Evolutionary conservation across 2,113 vertebrate genomes (phyloP).

Genomic region (Bambusicola thoracicus): DNA sequence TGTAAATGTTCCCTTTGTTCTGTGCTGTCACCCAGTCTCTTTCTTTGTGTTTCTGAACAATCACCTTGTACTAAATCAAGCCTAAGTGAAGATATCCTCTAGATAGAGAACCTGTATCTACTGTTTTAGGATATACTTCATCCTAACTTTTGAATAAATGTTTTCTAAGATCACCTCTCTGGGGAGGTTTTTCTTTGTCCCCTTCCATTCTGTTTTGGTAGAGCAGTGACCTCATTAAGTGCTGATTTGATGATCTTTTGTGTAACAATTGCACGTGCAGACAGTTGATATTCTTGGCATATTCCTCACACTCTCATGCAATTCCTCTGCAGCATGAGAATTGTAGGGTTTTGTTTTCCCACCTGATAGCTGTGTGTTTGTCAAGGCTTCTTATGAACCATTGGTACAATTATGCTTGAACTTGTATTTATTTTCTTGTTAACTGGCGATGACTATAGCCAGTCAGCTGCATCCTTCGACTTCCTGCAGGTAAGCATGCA

Average conservation of each 20-base stretch:
- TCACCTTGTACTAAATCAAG: neutral
- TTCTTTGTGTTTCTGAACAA: neutral
- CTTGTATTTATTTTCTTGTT: neutral
- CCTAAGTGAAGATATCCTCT: fast-evolving
- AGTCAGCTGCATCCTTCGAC: neutral
- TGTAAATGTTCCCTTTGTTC: neutral
- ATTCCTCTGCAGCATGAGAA: neutral
- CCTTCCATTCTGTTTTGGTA: neutral
- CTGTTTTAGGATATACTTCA: neutral
- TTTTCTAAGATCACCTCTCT: neutral
- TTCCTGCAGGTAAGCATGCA: neutral
- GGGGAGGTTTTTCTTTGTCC: neutral
- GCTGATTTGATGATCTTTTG: neutral
- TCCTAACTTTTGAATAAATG: neutral
- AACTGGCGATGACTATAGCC: fast-evolving
- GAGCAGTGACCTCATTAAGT: neutral
- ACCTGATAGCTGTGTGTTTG: neutral
- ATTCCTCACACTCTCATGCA: neutral
- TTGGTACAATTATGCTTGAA: neutral
- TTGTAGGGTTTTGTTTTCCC: neutral
- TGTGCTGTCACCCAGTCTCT: neutral
- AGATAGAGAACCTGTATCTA: neutral
- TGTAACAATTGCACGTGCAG: neutral
- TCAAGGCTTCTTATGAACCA: neutral
- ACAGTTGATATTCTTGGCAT: neutral